Percentiles rank a stretch among this genome's conserved stretches.
phyloP scores from a whole-genome alignment of 92 coral and sea anemone species.

The Porites lobata region DNA sequence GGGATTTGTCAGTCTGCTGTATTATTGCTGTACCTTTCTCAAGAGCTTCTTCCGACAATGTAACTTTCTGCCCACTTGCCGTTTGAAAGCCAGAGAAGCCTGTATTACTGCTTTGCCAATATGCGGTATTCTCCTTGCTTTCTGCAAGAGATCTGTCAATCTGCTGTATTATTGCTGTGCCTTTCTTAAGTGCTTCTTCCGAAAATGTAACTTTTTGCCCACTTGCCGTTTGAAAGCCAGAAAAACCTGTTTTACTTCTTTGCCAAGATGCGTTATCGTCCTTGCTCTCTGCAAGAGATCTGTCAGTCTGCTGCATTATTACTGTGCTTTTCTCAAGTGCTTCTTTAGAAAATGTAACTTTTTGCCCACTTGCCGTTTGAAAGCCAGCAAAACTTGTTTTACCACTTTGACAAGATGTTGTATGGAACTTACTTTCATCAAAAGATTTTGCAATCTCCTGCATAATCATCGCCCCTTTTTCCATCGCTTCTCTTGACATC shows the following conservation, averaged over 20 bases:
- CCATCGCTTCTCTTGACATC: too few relatives aligned
- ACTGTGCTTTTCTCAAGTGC: conserved; percentile 59
- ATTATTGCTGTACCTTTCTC: conserved; percentile 60
- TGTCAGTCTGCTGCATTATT: conserved; percentile 27
- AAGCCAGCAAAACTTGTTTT: neutral
- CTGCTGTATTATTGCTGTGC: conserved; percentile 14
- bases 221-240: conserved; percentile 48
- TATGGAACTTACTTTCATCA: too few relatives aligned
- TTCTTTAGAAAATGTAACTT: conserved; percentile 44
- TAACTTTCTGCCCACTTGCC: conserved; percentile 69
- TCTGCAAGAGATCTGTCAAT: neutral
- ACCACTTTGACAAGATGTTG: too few relatives aligned
- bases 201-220: conserved; percentile 55
- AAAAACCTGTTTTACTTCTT: neutral
- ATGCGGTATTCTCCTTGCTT: neutral
- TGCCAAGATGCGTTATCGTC: neutral
- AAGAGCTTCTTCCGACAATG: conserved; percentile 64
- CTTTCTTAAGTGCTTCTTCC: conserved; percentile 55
- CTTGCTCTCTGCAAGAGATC: neutral
- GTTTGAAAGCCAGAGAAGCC: conserved; percentile 68
- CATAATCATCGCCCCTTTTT: too few relatives aligned
- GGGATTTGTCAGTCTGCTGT: conserved; percentile 8
- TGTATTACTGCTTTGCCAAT: neutral
- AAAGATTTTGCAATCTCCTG: too few relatives aligned
- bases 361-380: conserved; percentile 54